Conservation (phyloP, 2,113 vertebrate species). For the Rattus norvegicus region GRCr8 NC_086032.1:28011001-28011500, state of each 20-base stretch:
- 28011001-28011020: not conserved
- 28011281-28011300: not conserved
- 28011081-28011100: not conserved
- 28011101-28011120: not conserved
- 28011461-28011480: not conserved
- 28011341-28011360: not conserved
- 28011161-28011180: not conserved
- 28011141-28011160: not conserved
- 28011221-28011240: not conserved
- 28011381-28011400: constrained; percentile 2
- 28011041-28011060: not conserved
- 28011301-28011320: accelerated
- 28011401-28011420: not conserved
- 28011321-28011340: not conserved
- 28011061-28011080: not conserved
- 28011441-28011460: not conserved
- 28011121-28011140: not conserved
- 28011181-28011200: not conserved
- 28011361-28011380: not conserved
- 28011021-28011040: not conserved
- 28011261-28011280: not conserved
- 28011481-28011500: not conserved
- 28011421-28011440: not conserved
- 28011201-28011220: not conserved
- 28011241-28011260: not conserved